phyloP scores from a whole-genome alignment of 2,888 invertebrate species.

The Encarsia formosa region DNA sequence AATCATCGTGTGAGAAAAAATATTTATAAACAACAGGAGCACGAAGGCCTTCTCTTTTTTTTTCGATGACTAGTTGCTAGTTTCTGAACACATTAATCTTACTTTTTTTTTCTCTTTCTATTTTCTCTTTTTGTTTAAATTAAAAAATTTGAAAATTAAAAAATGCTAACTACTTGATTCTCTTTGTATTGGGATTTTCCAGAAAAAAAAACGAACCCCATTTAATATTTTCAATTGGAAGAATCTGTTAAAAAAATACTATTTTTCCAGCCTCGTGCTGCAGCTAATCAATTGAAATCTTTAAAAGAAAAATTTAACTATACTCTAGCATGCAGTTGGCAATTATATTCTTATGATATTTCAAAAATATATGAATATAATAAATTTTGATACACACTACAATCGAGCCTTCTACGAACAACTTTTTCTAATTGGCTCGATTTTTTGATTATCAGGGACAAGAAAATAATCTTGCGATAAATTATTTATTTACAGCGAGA shows the following conservation, averaged over 20 bases:
- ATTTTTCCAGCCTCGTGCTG: conserved; percentile 24
- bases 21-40: conserved; percentile 21
- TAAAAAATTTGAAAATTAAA: neutral
- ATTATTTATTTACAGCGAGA: conserved; percentile 17
- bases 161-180: conserved; percentile 1
- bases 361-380: conserved; percentile 19
- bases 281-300: conserved; percentile 7
- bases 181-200: conserved; percentile 8
- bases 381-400: neutral
- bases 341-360: conserved; percentile 15
- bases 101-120: conserved; percentile 9
- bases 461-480: no score
- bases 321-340: conserved; percentile 22
- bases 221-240: conserved; percentile 5
- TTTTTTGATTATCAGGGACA: conserved; percentile 21
- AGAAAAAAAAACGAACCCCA: conserved; percentile 17
- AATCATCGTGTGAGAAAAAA: conserved; percentile 20
- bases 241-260: conserved; percentile 18
- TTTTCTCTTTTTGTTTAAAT: conserved; percentile 6
- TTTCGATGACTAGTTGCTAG: conserved; percentile 25
- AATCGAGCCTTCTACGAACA: neutral
- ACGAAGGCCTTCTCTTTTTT: conserved; percentile 25
- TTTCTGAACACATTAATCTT: conserved; percentile 25
- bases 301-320: conserved; percentile 11
- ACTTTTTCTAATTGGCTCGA: conserved; percentile 2